Base-by-base conservation (phyloP, 2,113 vertebrate species). In the Sphaerodactylus townsendi region DNA sequence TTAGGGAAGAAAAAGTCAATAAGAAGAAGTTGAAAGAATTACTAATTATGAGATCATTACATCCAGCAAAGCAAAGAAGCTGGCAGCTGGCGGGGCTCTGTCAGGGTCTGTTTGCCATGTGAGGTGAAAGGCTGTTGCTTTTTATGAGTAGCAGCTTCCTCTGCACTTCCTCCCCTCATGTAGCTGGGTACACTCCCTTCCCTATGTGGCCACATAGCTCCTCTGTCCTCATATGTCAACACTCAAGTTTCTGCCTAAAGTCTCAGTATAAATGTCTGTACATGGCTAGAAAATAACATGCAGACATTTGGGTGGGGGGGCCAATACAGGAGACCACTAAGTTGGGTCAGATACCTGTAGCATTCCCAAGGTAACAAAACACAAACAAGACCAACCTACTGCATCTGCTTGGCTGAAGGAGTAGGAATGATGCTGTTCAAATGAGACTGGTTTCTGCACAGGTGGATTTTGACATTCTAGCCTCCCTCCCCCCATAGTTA, bases 1-100 rank as follows among this genome's bases (percentile, higher is more conserved):
- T 66, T 89, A 59, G 86, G 14, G 30, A 30, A 46, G 35, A 85
- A 6, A 75, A 79, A 59, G 72, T 70, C 62, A 69, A 19, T 81
- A 9, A 91, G 83, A 84, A 77, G 53, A 15, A 80, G 13, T 64
- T 66, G 37, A 87, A 70, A 62, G 88, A 91, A 81, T 6, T 30
- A 69, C 66, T 79, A 83, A 30, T 72, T 9, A 5, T 48, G 35
- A 5, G 90, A 1, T 35, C 48, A 19, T 53, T 50, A 44, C 35
- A 8, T 64, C 10, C 3, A 25, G 50, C 50, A 79, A 19, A 39
- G 64, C 53, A 72, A 17, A 72, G 85, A 90, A 74, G 48, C 37
- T 88, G 68, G 82, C 11, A 17, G 1, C 25, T 3, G 0, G 1
- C 0, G 65, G 76, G 62, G 39, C 56, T 82, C 39, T 5, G 8